These are phyloP conservation scores for Corythornis madagascariensis DNA, from an alignment of 2,113 vertebrate species.

Conservation along the genomic window DNA sequence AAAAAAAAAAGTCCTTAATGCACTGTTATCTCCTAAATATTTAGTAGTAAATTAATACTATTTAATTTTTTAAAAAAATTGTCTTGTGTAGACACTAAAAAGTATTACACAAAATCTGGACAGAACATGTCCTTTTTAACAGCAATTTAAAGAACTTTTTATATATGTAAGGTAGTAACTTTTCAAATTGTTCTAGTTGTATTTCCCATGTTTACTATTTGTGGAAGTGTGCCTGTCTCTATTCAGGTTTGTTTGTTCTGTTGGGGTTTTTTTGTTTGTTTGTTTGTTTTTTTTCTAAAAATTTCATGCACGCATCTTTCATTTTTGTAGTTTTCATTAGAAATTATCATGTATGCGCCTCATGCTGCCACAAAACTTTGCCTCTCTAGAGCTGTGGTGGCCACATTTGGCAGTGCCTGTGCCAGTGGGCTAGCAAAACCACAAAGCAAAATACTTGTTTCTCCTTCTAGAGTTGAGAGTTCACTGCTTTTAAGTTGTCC, in stretches of 20 bases:
- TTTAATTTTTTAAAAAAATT: slow-evolving; percentile 90
- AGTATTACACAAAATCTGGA: slow-evolving; percentile 82
- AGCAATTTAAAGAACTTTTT: slow-evolving; percentile 82
- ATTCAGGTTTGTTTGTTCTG: slow-evolving; percentile 2
- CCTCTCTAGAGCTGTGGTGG: slow-evolving; percentile 8
- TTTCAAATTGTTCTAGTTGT: slow-evolving; percentile 76
- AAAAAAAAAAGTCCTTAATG: slow-evolving; percentile 83
- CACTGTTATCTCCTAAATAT: slow-evolving; percentile 92
- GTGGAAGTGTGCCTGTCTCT: slow-evolving; percentile 76
- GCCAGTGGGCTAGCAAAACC: slow-evolving; percentile 5
- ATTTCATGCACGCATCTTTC: slow-evolving; percentile 71
- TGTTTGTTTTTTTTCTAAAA: neutral
- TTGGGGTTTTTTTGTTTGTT: neutral
- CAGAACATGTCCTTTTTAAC: slow-evolving; percentile 81
- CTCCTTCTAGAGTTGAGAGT: slow-evolving; percentile 65
- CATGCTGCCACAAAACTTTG: slow-evolving; percentile 18
- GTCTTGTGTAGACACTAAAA: slow-evolving; percentile 92
- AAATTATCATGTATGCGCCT: slow-evolving; percentile 65
- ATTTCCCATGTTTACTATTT: slow-evolving; percentile 75
- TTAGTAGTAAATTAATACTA: slow-evolving; percentile 91
- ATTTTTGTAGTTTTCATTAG: slow-evolving; percentile 67
- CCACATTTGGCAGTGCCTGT: neutral
- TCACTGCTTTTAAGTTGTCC: slow-evolving; percentile 79
- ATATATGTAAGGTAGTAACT: slow-evolving; percentile 79
- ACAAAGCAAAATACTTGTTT: slow-evolving; percentile 32